These are phyloP conservation scores for Leucoptera coffeella DNA, from an alignment of 2,888 invertebrate genomes.

Conservation along the genomic window DNA sequence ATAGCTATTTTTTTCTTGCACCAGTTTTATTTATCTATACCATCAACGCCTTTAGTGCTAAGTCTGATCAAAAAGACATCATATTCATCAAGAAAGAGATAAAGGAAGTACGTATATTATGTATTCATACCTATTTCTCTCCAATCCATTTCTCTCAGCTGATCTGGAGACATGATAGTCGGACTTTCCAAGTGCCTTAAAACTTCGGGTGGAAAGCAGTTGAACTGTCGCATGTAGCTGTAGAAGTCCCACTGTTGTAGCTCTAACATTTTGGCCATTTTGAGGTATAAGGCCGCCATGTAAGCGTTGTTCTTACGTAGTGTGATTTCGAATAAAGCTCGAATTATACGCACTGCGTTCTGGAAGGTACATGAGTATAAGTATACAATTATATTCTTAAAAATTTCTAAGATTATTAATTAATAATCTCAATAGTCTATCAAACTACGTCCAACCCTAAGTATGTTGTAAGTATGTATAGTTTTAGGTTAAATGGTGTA, in stretches of 20 bases:
- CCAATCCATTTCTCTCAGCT: constrained; percentile 79
- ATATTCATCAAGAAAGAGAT: no score
- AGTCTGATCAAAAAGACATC: no score
- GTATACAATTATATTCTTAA: no score
- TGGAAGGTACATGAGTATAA: constrained; percentile 37
- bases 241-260: constrained; percentile 84
- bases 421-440: no score
- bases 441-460: no score
- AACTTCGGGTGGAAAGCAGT: constrained; percentile 67
- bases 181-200: constrained; percentile 76
- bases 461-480: no score
- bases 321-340: constrained; percentile 92
- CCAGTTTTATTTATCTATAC: no score
- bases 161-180: constrained; percentile 67
- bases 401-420: no score
- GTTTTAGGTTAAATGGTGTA: no score
- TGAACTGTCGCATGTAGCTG: constrained; percentile 82
- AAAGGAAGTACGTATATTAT: no score
- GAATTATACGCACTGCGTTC: constrained; percentile 85
- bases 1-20: no score
- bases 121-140: constrained; percentile 68
- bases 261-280: constrained; percentile 90
- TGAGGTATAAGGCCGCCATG: constrained; percentile 78
- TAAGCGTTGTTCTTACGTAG: constrained; percentile 85
- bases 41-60: no score